Conservation (phyloP, 2,113 vertebrate species). For the Nycticryphes semicollaris region DNA sequence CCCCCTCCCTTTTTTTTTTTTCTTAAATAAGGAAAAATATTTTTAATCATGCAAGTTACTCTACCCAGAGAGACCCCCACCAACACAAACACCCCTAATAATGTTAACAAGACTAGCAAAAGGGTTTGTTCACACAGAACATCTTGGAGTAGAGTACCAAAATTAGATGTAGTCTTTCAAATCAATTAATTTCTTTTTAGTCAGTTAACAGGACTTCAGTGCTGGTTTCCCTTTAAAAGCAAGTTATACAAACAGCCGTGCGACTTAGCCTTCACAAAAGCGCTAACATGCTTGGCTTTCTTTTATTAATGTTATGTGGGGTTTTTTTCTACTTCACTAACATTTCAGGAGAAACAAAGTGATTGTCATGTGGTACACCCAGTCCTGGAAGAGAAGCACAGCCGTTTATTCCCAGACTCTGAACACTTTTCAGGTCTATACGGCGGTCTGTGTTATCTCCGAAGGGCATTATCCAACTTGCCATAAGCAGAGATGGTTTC, state of each 20-base stretch:
- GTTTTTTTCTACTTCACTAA: background rate
- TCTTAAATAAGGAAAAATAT: background rate
- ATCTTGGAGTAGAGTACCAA: background rate
- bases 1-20: background rate
- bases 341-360: slow-evolving; percentile 9
- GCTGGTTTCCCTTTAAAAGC: slow-evolving; percentile 6
- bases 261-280: background rate
- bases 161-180: background rate
- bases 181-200: background rate
- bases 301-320: background rate
- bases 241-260: background rate
- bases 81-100: background rate
- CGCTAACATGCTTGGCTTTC: background rate
- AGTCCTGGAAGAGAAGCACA: background rate
- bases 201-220: background rate
- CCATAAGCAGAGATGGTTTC: background rate
- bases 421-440: background rate
- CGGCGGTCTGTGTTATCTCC: background rate
- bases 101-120: background rate
- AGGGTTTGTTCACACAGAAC: background rate
- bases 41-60: background rate
- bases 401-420: slow-evolving; percentile 11
- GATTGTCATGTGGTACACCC: background rate
- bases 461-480: background rate
- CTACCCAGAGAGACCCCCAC: background rate